phyloP scores from a whole-genome alignment of 2,113 vertebrate genomes.

The Miniopterus natalensis region DNA sequence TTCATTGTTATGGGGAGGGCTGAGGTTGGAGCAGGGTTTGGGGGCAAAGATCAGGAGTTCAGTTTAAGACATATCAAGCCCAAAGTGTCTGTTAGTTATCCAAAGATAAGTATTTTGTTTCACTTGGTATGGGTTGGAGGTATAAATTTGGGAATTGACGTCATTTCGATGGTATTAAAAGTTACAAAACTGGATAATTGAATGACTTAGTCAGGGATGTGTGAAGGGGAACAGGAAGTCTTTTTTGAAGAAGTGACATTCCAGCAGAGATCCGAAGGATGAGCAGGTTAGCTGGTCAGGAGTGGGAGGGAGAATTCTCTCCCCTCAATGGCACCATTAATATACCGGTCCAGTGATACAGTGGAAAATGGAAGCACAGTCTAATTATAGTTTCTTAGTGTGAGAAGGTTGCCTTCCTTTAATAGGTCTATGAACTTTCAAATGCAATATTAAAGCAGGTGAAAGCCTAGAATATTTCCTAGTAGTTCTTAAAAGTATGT shows the following conservation, averaged over 20 bases:
- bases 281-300: neutral
- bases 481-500: neutral
- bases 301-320: neutral
- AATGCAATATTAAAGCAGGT: neutral
- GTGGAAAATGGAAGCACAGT: neutral
- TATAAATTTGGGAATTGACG: neutral
- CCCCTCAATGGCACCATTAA: accelerated
- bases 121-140: neutral
- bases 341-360: neutral
- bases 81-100: neutral
- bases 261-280: neutral
- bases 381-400: neutral
- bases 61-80: neutral
- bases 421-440: neutral
- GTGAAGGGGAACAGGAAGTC: neutral
- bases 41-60: neutral
- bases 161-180: neutral
- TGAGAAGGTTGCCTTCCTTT: neutral
- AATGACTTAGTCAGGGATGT: neutral
- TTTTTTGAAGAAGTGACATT: neutral
- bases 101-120: neutral
- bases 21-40: neutral
- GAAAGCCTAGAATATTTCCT: neutral
- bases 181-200: neutral
- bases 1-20: neutral